phyloP scores from a whole-genome alignment of 2,113 vertebrate species.

The Crotophaga sulcirostris region DNA sequence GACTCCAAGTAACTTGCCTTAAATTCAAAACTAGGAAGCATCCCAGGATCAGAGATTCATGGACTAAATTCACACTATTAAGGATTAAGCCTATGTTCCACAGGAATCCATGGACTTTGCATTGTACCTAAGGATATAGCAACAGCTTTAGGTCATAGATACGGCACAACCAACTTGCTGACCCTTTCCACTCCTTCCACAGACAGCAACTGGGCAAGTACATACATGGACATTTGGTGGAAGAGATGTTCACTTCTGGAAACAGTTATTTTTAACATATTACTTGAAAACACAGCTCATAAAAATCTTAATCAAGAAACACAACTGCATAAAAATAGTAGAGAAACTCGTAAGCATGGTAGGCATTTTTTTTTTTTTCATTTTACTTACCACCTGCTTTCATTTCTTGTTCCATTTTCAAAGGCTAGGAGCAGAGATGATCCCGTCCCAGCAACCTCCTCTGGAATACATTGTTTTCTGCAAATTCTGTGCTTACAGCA shows the following conservation, averaged over 20 bases:
- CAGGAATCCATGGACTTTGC: neutral
- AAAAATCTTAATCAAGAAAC: neutral
- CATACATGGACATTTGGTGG: rapidly evolving
- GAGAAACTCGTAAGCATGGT: neutral
- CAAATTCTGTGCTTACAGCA: neutral
- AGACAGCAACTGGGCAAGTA: rapidly evolving
- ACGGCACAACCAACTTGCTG: rapidly evolving
- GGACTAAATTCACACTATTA: neutral
- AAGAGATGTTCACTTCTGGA: neutral
- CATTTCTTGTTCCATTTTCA: constrained; percentile 40
- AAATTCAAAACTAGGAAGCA: neutral
- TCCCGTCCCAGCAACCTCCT: neutral
- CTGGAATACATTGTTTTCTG: neutral
- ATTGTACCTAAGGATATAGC: rapidly evolving
- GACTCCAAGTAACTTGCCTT: neutral
- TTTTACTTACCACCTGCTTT: constrained; percentile 45
- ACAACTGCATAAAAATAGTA: neutral
- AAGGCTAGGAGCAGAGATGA: neutral
- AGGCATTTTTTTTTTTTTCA: no score
- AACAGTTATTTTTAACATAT: neutral
- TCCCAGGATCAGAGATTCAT: neutral
- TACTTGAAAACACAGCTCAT: neutral
- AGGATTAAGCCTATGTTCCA: neutral
- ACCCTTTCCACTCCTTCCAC: neutral
- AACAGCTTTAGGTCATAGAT: no score